Evolutionary conservation across 1,140 invertebrate genomes (phyloP), one percentile per base, ranked within the genome.

Genomic region (Eciton burchellii): DNA sequence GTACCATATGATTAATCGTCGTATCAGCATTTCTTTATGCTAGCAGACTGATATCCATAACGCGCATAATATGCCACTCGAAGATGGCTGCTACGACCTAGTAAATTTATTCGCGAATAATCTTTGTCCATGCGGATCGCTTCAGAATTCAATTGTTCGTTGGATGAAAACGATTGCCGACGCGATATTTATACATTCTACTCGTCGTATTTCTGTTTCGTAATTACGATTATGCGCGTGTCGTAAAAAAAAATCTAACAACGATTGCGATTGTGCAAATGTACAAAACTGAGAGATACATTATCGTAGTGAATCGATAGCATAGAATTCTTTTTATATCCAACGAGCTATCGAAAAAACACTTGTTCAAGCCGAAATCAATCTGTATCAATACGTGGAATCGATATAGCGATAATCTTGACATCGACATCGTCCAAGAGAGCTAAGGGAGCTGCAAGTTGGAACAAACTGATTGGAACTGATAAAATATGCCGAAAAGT

Each of bases 11-110:
- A 85, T 77, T 83, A 87, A 70, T 81, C 84, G 83, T 89, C 85
- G 84, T 88, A 90, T 90, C 88, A 88, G 84, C 86, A 77, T 86
- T 85, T 88, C 89, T 92, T 90, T 92, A 92, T 91, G 89, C 84
- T 91, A 92, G 62, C 79, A 84, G 85, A 83, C 86, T 89, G 87
- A 91, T 90, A 91, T 92, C 87, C 90, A 91, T 91, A 92, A 93
- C 91, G 89, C 92, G 81, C 89, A 91, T 90, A 91, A 92, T 91
- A 88, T 83, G 76, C 83, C 82, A 84, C 68, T 76, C 81, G 79
- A 88, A 89, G 83, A 92, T 92, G 86, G 87, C 88, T 85, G 88
- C 71, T 6, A 6, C 35, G 35, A 52, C 65, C 45, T 76, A 45
- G 5, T 52, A n/a, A 52, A 52, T 70, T 52, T 70, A 70, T 52